Percentiles rank a stretch among this genome's conserved stretches.
Evolutionary conservation across 1,140 invertebrate genomes (phyloP).

Genomic region (Saccostrea cuccullata): DNA sequence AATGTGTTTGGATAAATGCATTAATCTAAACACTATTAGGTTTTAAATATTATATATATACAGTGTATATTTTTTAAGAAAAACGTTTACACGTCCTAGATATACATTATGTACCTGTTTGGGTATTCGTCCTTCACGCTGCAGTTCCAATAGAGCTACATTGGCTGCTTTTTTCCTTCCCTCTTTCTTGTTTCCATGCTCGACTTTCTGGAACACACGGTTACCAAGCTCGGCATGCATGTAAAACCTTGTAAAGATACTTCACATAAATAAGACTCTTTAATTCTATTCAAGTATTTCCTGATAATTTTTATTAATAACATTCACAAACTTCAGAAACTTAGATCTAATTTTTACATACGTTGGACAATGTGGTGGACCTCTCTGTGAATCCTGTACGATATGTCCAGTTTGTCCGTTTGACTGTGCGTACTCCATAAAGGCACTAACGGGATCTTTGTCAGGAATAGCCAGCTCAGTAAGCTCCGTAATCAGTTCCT

Average conservation of each 20-base stretch:
- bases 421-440: conserved; percentile 75
- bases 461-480: conserved; percentile 39
- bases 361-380: conserved; percentile 74
- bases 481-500: background rate
- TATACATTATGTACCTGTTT: background rate
- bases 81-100: too few relatives aligned
- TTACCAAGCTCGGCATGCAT: conserved; percentile 70
- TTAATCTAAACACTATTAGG: too few relatives aligned
- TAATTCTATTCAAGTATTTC: too few relatives aligned
- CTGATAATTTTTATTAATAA: background rate
- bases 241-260: conserved; percentile 63
- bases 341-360: conserved; percentile 29
- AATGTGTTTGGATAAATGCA: too few relatives aligned
- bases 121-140: conserved; percentile 62
- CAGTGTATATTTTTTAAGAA: too few relatives aligned
- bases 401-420: conserved; percentile 66
- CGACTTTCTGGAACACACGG: conserved; percentile 64
- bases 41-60: too few relatives aligned
- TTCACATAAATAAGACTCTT: background rate
- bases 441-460: conserved; percentile 75
- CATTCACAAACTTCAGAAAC: too few relatives aligned
- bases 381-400: conserved; percentile 63
- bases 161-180: conserved; percentile 72
- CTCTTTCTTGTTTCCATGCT: conserved; percentile 74
- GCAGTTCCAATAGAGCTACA: conserved; percentile 66